phyloP scores from a whole-genome alignment of 1,140 invertebrate genomes.

The Apis florea region DNA sequence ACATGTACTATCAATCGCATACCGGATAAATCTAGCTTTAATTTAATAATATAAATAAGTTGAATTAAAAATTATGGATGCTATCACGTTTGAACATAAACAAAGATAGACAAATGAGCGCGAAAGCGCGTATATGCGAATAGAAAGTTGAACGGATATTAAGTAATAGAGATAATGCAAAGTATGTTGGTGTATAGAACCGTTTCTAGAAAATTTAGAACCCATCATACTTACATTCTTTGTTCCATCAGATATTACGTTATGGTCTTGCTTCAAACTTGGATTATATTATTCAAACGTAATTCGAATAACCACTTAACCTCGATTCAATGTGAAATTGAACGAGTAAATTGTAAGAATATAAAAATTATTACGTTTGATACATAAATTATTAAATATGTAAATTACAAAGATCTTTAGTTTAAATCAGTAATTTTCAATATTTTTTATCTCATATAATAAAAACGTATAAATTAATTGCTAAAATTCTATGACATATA shows the following conservation, averaged over 20 bases:
- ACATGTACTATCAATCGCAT: background rate
- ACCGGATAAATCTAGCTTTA: background rate
- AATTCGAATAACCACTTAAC: background rate
- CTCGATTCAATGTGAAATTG: background rate
- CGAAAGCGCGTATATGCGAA: slow-evolving; percentile 39
- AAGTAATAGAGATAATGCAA: slow-evolving; percentile 52
- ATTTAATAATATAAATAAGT: background rate
- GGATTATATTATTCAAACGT: background rate
- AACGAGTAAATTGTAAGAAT: background rate
- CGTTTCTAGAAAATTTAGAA: slow-evolving; percentile 24
- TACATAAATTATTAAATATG: no score
- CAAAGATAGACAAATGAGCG: background rate
- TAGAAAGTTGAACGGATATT: slow-evolving; percentile 66
- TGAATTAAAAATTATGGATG: background rate
- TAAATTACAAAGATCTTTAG: no score
- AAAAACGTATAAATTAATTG: no score
- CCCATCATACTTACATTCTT: background rate
- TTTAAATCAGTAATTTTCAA: background rate
- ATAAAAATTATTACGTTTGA: no score
- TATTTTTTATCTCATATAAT: background rate
- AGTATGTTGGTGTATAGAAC: slow-evolving; percentile 9
- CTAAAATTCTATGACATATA: background rate
- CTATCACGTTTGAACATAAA: slow-evolving; percentile 27
- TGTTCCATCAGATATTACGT: background rate
- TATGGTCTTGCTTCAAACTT: background rate